Conservation (phyloP, 2,113 vertebrate genomes). For the Raja brachyura region DNA sequence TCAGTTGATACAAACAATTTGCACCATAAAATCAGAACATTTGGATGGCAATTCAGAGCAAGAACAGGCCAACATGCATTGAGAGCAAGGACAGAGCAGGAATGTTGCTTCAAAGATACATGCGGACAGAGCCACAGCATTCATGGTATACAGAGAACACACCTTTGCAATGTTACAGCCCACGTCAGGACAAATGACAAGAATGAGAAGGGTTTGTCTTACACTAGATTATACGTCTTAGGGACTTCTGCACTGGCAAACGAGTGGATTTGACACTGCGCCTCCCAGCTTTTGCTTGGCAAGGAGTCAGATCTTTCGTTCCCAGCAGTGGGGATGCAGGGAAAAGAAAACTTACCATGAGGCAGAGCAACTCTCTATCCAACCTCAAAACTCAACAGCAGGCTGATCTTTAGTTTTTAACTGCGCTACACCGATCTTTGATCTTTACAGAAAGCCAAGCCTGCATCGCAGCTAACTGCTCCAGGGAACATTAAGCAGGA, state of each 20-base stretch:
- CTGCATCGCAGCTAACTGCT: background rate
- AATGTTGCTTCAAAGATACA: constrained; percentile 60
- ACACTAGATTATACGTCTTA: background rate
- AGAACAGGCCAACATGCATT: constrained; percentile 66
- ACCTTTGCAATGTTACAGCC: constrained; percentile 41
- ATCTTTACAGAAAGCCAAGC: background rate
- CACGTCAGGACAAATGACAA: constrained; percentile 70
- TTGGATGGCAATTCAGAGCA: constrained; percentile 57
- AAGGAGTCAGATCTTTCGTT: background rate
- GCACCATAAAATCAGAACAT: constrained; percentile 58
- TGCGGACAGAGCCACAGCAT: constrained; percentile 65
- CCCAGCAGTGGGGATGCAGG: background rate
- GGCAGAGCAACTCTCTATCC: background rate
- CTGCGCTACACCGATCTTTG: background rate
- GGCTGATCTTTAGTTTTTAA: too few species aligned
- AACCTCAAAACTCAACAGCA: background rate
- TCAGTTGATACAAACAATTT: constrained; percentile 51
- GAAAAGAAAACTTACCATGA: background rate
- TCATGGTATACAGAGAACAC: constrained; percentile 59
- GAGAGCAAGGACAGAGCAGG: constrained; percentile 54
- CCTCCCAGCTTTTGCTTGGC: background rate
- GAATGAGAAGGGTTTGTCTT: constrained; percentile 60
- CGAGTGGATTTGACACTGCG: background rate
- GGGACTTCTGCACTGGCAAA: background rate
- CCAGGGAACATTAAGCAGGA: background rate